Base-by-base conservation (phyloP, 2,888 invertebrate species). In the Nineta flava region DNA sequence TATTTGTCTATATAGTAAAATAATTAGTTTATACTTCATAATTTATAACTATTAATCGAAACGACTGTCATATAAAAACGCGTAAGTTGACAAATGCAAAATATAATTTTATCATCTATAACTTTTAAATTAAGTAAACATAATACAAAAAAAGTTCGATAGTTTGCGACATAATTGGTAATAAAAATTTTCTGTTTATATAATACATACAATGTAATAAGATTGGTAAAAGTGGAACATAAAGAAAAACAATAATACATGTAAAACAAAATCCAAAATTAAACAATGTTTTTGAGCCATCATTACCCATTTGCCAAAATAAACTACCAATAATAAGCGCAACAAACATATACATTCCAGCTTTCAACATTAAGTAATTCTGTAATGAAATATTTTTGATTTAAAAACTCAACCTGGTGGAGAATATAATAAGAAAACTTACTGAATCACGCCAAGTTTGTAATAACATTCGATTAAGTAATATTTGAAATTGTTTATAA, bases 211-310 rank as follows among this genome's bases (percentile, higher is more conserved):
- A 88, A 57, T 83, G 76, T 54, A 87, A 65, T 47, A 88, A 65
- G 42, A 86, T 77, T 2, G 88, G 88, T 74, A 87, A 77, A 81
- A 88, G 81, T 0, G 88, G 85, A 48, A 87, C 74, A 61, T 87
- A 88, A 59, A 88, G 72, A 66, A 87, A 84, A 26, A 80, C 79
- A 53, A 88, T 87, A 15, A 83, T 72, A 53, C 83, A 83, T 1
- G 83, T 81, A 60, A 84, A 87, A 58, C 83, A 85, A 62, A 86
- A 88, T 9, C 87, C 87, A 60, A 87, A 88, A 66, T 87, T 87
- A 62, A 83, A 87, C 21, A 88, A 67, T 0, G 85, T 84, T 62
- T 85, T 87, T 0, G 87, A 83, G 0, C 81, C 88, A 57, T 87
- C 85, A 57, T 81, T 77, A 10, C 87, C 88, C 67, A 87, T 83